Evolutionary conservation across 2,113 vertebrate species (phyloP).

Genomic region (Phylloscopus trochilus): DNA sequence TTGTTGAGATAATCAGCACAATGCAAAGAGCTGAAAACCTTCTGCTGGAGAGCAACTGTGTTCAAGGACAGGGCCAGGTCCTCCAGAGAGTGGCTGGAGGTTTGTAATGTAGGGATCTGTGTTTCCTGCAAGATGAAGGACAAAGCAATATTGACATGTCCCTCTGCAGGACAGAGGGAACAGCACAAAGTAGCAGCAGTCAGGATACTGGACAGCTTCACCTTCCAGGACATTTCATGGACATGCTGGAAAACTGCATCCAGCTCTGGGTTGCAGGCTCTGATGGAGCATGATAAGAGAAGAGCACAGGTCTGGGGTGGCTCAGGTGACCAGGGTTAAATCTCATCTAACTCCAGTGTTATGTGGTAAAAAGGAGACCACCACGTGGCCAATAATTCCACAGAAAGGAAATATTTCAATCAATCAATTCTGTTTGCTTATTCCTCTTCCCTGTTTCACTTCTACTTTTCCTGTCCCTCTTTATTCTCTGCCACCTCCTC

Average conservation of each 20-base stretch:
- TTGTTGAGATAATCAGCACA: not conserved
- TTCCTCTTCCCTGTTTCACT: not conserved
- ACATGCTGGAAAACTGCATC: not conserved
- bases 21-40: not conserved
- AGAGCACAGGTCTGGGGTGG: not conserved
- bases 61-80: not conserved
- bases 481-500: not conserved
- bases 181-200: not conserved
- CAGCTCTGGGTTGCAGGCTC: not conserved
- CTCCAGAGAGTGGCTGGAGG: not conserved
- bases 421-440: not conserved
- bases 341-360: not conserved
- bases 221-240: not conserved
- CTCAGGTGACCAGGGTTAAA: not conserved
- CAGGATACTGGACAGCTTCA: not conserved
- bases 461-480: not conserved
- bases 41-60: not conserved
- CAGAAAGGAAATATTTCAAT: not conserved
- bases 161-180: not conserved
- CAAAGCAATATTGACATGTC: too few species aligned
- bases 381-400: not conserved
- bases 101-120: not conserved
- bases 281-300: fast-evolving
- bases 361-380: not conserved
- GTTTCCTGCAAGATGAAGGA: not conserved